Evolutionary conservation across 2,797 vertebrate genomes (phyloP).

Genomic region (Hyperoplus immaculatus): DNA sequence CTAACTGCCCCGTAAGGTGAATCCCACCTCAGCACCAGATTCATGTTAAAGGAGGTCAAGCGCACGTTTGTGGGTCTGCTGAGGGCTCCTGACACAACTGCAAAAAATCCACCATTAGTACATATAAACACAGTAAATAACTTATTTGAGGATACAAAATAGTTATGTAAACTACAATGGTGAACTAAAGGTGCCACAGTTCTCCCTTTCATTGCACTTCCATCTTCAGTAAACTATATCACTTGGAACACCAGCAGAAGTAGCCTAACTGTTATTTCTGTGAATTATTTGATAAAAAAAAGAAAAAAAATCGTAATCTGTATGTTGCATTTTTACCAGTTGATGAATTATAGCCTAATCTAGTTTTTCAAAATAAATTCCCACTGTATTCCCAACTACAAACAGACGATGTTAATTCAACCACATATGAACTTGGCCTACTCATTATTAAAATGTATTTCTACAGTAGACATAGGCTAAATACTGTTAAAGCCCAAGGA

Average conservation of each 20-base stretch:
- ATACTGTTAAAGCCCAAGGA: background rate
- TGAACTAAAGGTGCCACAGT: background rate
- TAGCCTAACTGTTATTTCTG: background rate
- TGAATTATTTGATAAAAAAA: background rate
- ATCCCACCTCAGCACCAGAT: constrained; percentile 80
- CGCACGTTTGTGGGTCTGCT: constrained; percentile 61
- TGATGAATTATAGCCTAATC: no score
- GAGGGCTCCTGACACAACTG: constrained; percentile 50
- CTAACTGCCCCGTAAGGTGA: constrained; percentile 35
- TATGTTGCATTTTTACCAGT: background rate
- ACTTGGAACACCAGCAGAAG: background rate
- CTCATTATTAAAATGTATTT: no score
- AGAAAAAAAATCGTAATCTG: background rate
- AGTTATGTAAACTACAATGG: background rate
- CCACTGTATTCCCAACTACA: background rate
- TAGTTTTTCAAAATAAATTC: background rate
- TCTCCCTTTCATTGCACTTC: background rate
- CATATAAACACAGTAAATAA: no score
- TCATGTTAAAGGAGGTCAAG: constrained; percentile 74
- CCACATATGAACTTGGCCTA: background rate
- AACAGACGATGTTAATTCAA: background rate
- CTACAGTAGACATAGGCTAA: no score
- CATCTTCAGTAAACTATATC: background rate
- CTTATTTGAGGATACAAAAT: no score
- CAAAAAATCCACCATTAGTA: background rate